A percentile compares a stretch with the other conserved stretches of the same genome.
Evolutionary conservation across 2,888 invertebrate species (phyloP).

Genomic region (Pantelozetes paolii): DNA sequence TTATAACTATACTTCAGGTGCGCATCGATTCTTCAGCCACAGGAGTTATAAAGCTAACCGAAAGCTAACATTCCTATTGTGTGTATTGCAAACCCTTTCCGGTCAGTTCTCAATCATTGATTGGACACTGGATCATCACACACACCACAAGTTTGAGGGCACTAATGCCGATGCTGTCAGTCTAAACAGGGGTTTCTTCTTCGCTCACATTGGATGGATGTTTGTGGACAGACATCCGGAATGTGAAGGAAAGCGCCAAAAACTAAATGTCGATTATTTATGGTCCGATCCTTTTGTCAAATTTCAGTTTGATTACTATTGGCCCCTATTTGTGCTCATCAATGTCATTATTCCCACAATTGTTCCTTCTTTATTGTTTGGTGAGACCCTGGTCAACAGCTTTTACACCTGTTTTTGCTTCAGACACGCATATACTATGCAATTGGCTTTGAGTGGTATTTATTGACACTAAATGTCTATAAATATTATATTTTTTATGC

Average conservation of each 20-base stretch:
- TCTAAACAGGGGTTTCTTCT: constrained; percentile 21
- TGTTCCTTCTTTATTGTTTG: constrained; percentile 4
- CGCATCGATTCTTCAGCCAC: constrained; percentile 29
- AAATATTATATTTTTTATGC: background rate
- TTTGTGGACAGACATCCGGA: constrained; percentile 28
- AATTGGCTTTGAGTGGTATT: constrained; percentile 31
- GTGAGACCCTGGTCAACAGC: constrained; percentile 6
- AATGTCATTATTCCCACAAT: constrained; percentile 15
- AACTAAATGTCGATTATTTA: constrained; percentile 9
- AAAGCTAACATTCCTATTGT: background rate
- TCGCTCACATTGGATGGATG: constrained; percentile 39
- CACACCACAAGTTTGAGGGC: constrained; percentile 26
- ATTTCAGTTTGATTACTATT: constrained; percentile 26
- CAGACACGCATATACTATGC: constrained; percentile 18
- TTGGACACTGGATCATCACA: constrained; percentile 32
- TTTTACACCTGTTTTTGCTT: constrained; percentile 13
- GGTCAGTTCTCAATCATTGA: constrained; percentile 18
- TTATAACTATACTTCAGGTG: background rate
- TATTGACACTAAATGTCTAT: background rate
- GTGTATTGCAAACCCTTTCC: constrained; percentile 17
- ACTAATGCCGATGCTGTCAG: constrained; percentile 31
- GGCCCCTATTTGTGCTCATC: background rate
- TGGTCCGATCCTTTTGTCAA: constrained; percentile 18
- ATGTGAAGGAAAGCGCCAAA: background rate
- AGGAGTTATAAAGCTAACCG: constrained; percentile 20